A percentile compares a stretch with the other conserved stretches of the same genome.
Conservation (phyloP, 2,888 invertebrate species). For the Isoperla grammatica region DNA sequence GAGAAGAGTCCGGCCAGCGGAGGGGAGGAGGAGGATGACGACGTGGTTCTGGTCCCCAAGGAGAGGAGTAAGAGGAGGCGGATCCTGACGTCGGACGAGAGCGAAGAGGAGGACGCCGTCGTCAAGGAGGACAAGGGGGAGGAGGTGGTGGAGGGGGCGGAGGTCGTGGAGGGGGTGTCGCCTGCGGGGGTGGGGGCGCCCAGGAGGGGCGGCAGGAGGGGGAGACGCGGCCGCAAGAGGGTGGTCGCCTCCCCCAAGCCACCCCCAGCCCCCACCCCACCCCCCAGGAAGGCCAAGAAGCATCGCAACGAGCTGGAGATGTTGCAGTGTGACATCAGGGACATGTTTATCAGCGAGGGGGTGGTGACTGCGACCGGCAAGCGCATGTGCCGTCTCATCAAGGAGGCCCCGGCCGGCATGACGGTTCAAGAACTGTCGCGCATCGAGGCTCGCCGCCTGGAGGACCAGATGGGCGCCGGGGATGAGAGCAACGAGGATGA, state of each 20-base stretch:
- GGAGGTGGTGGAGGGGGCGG: no score
- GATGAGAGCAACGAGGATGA: not conserved
- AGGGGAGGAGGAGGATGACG: constrained; percentile 7
- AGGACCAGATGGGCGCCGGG: constrained; percentile 3
- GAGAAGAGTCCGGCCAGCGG: not conserved
- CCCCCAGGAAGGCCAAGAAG: constrained; percentile 25
- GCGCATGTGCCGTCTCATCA: constrained; percentile 57
- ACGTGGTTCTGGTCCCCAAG: not conserved
- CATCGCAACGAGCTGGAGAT: constrained; percentile 53
- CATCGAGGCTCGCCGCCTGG: constrained; percentile 5
- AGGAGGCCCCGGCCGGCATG: constrained; percentile 42
- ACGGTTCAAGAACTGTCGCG: constrained; percentile 21
- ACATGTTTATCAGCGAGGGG: constrained; percentile 62
- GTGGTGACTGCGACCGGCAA: constrained; percentile 58
- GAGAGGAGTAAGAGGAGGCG: not conserved
- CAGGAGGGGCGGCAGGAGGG: constrained; percentile 27
- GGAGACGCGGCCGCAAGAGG: constrained; percentile 11
- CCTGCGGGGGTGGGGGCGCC: no score
- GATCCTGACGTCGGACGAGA: constrained; percentile 27
- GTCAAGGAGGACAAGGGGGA: no score
- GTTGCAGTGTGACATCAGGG: constrained; percentile 63
- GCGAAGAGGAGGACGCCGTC: constrained; percentile 15
- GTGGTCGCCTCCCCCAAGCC: constrained; percentile 25
- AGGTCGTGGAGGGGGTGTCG: no score
- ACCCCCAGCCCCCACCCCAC: constrained; percentile 10